A percentile compares a stretch with the other conserved stretches of the same genome.
Evolutionary conservation across 2,113 vertebrate species (phyloP).

Genomic region (Pica pica): DNA sequence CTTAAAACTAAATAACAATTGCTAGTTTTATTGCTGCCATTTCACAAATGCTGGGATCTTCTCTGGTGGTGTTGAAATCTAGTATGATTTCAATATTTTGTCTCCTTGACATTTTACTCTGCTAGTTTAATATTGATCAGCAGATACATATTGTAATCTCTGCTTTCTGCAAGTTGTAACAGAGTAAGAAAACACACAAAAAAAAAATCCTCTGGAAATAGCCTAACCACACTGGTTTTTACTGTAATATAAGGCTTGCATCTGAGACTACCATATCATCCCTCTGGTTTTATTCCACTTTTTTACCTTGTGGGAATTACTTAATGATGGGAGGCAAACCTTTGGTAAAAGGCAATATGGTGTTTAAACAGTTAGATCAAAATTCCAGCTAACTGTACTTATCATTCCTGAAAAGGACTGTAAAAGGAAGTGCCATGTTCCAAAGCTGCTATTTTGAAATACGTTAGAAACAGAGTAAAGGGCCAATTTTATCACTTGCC

Average conservation of each 20-base stretch:
- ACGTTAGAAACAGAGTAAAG: neutral
- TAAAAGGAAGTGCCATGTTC: neutral
- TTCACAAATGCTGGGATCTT: conserved; percentile 59
- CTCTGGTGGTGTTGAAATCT: conserved; percentile 51
- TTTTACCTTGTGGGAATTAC: conserved; percentile 1
- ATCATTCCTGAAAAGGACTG: conserved; percentile 11
- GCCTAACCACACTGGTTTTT: neutral
- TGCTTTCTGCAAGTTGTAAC: conserved; percentile 21
- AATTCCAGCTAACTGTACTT: neutral
- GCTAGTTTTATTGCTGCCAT: conserved; percentile 50
- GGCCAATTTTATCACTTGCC: neutral
- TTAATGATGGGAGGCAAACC: conserved; percentile 13
- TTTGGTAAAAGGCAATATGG: conserved; percentile 19
- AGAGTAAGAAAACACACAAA: neutral
- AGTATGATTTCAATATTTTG: conserved; percentile 47
- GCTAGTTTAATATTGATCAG: conserved; percentile 59
- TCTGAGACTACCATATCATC: neutral
- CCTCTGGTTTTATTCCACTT: neutral
- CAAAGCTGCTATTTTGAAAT: conserved; percentile 27
- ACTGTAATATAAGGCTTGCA: neutral
- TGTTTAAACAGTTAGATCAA: conserved; percentile 24
- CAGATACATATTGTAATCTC: conserved; percentile 27
- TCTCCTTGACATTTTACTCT: conserved; percentile 45
- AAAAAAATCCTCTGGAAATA: neutral
- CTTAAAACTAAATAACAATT: conserved; percentile 71